These are phyloP conservation scores for Sphenopsis melanotis DNA, from an alignment of 2,797 vertebrate genomes.

Conservation along the genomic window DNA sequence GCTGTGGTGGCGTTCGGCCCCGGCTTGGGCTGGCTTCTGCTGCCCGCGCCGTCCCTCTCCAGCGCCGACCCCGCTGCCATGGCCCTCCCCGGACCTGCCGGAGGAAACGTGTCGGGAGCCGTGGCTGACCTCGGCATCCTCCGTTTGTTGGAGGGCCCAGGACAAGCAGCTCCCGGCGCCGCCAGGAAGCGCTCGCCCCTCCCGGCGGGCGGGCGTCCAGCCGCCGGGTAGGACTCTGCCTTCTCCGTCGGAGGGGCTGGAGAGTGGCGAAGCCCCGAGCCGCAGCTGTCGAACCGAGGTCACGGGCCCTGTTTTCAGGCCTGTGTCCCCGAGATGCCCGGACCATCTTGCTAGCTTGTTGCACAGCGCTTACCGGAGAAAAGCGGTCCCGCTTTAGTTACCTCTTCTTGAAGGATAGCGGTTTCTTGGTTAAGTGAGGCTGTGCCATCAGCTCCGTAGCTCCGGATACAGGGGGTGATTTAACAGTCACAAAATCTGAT, in stretches of 20 bases:
- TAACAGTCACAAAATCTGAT: not conserved
- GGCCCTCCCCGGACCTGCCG: conserved; percentile 32
- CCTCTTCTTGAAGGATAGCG: not conserved
- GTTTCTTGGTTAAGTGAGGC: not conserved
- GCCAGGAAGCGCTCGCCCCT: not conserved
- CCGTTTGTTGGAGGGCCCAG: conserved; percentile 36
- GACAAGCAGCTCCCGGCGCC: not conserved
- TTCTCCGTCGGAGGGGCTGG: not conserved
- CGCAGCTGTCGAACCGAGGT: rapidly evolving
- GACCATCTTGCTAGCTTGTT: too few species aligned
- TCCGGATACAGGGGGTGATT: rapidly evolving
- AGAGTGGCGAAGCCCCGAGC: not conserved
- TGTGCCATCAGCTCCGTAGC: rapidly evolving
- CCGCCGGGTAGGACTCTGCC: not conserved
- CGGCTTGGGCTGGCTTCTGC: not conserved
- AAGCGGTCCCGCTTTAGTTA: rapidly evolving
- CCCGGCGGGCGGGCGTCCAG: not conserved
- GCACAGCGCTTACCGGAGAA: rapidly evolving
- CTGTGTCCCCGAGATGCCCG: too few species aligned
- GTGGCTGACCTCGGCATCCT: conserved; percentile 35
- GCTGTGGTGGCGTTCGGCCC: not conserved
- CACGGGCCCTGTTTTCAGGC: rapidly evolving
- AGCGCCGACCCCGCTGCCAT: not conserved
- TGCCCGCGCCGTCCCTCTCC: conserved; percentile 9
- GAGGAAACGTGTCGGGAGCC: conserved; percentile 62